These are phyloP conservation scores for Dunckerocampus dactyliophorus DNA, from an alignment of 2,113 vertebrate genomes.

Conservation along the genomic window DNA sequence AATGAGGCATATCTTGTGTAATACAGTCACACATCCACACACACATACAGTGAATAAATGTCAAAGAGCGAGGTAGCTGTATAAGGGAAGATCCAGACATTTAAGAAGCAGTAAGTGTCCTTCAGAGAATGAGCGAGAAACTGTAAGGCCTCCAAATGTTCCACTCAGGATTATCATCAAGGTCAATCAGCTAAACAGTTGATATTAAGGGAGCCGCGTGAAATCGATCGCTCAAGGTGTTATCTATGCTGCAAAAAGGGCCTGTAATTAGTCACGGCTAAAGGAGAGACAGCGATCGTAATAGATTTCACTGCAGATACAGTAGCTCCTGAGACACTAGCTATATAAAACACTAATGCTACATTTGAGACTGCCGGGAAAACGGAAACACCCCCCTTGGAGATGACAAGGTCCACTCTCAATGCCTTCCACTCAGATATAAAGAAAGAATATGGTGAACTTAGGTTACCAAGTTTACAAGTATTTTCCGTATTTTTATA, in stretches of 20 bases:
- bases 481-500: too few relatives aligned
- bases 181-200: conserved; percentile 72
- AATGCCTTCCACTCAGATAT: too few relatives aligned
- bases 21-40: conserved; percentile 11
- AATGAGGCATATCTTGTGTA: conserved; percentile 44
- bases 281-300: conserved; percentile 62
- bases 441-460: too few relatives aligned
- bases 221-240: conserved; percentile 70
- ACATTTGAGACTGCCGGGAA: not conserved
- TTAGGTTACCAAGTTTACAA: too few relatives aligned
- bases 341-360: not conserved
- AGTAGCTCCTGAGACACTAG: conserved; percentile 34
- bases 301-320: conserved; percentile 68
- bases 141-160: conserved; percentile 53
- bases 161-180: conserved; percentile 65
- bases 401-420: too few relatives aligned
- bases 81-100: not conserved
- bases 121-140: conserved; percentile 14
- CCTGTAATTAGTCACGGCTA: conserved; percentile 70
- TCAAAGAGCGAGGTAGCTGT: not conserved
- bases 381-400: too few relatives aligned
- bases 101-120: conserved; percentile 22
- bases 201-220: conserved; percentile 68
- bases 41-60: conserved; percentile 16
- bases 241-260: conserved; percentile 58